Evolutionary conservation across 2,113 vertebrate genomes (phyloP), one percentile per base, ranked within the genome.

Genomic region (Danionella cerebrum): DNA sequence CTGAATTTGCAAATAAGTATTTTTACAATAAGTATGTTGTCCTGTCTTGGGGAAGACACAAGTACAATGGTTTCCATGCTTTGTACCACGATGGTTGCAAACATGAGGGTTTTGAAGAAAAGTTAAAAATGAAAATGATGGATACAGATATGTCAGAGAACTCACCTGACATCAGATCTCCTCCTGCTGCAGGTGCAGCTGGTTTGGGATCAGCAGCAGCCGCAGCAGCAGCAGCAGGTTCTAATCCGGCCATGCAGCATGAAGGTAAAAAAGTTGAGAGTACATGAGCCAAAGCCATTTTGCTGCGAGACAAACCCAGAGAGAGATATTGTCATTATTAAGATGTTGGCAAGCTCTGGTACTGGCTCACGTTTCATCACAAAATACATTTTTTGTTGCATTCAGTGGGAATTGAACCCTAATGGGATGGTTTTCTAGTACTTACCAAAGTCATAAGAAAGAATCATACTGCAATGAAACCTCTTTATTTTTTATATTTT

Each of bases 141-240:
- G n/a, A 36, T 6, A 13, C n/a, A 14, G 42, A 64, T 47, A 33
- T 27, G 10, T 21, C 42, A 14, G 11, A 21, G n/a, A 79, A 62
- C 78, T 90, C 94, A 97, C 94, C 94, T 88, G 93, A 90, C 86
- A 97, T 91, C 73, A 98, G 89, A 78, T 98, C 93, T 36, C 84
- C 83, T 39, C 78, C 79, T 10, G 45, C 31, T 4, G 84, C 88
- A 77, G 89, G 78, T 74, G 91, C 84, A 73, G 33, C 4, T 25
- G 65, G 85, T 66, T 92, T 87, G 69, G n/a, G n/a, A n/a, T n/a
- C n/a, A n/a, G n/a, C n/a, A n/a, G n/a, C n/a, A n/a, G 91, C 76
- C 33, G 96, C 92, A 81, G 90, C 74, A 83, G 81, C 88, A 82
- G 92, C 93, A 83, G 95, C 91, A 65, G 94, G 89, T 85, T 98